Conservation (phyloP, 2,797 vertebrate genomes). For the Syncerus caffer region DNA sequence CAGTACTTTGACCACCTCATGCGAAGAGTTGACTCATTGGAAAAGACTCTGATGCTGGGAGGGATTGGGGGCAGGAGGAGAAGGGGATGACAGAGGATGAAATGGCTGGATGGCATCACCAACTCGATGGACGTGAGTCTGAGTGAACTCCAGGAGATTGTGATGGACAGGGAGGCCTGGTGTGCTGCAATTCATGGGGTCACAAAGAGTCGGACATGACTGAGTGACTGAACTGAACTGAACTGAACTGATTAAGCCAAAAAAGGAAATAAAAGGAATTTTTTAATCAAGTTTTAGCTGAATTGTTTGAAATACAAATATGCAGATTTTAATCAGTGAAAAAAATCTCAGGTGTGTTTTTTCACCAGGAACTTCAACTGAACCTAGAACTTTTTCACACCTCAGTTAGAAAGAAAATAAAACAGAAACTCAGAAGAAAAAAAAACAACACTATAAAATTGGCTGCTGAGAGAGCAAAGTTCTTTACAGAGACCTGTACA, state of each 20-base stretch:
- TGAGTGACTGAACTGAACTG: too few relatives aligned
- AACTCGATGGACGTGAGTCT: too few relatives aligned
- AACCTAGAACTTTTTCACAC: constrained; percentile 93
- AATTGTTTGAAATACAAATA: constrained; percentile 99
- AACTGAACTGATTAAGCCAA: constrained; percentile 90
- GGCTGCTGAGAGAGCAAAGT: constrained; percentile 92
- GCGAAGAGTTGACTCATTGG: too few relatives aligned
- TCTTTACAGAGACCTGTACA: constrained; percentile 90
- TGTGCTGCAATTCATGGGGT: too few relatives aligned
- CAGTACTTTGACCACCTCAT: too few relatives aligned
- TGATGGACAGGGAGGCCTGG: too few relatives aligned
- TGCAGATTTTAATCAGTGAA: constrained; percentile 98
- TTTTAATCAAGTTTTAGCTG: constrained; percentile 99
- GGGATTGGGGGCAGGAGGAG: too few relatives aligned
- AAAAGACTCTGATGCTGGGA: too few relatives aligned
- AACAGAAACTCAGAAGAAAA: constrained; percentile 78
- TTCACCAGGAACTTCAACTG: constrained; percentile 94
- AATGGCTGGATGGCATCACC: too few relatives aligned
- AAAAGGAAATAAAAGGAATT: constrained; percentile 92
- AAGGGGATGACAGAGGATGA: too few relatives aligned
- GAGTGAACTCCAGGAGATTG: too few relatives aligned
- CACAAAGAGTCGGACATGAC: too few relatives aligned
- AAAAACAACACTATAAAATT: constrained; percentile 85
- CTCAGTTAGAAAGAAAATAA: constrained; percentile 87
- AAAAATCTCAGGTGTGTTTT: constrained; percentile 98